Conservation (phyloP, 2,888 invertebrate species). For the Tinea pellionella region DNA sequence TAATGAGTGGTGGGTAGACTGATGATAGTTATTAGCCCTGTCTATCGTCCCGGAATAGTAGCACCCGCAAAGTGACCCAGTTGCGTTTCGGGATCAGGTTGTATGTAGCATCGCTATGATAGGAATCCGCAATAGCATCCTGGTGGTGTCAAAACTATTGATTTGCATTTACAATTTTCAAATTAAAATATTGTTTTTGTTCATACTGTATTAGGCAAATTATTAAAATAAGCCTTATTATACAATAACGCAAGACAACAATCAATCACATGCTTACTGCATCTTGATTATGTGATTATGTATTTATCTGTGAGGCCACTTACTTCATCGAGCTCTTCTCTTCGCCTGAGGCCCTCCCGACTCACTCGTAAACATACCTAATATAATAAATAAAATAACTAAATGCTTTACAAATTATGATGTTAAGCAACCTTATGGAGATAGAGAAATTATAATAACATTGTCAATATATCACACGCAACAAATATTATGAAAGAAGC, state of each 20-base stretch:
- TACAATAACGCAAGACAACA: conserved; percentile 17
- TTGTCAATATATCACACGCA: conserved; percentile 1
- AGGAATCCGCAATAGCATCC: too few relatives aligned
- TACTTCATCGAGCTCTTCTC: conserved; percentile 1
- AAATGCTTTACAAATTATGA: conserved; percentile 18
- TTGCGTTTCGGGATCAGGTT: too few relatives aligned
- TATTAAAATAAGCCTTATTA: conserved; percentile 1
- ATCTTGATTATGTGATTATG: conserved; percentile 54
- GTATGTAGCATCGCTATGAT: too few relatives aligned
- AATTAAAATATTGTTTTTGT: too few relatives aligned
- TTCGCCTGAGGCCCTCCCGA: conserved; percentile 4
- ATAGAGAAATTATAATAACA: neutral
- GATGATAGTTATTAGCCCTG: too few relatives aligned
- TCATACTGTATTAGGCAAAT: neutral
- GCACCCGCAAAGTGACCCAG: too few relatives aligned
- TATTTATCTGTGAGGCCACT: conserved; percentile 25
- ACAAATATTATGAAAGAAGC: neutral
- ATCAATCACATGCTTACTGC: conserved; percentile 28
- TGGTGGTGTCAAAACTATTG: too few relatives aligned
- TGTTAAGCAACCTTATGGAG: conserved; percentile 14
- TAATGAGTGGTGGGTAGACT: too few relatives aligned
- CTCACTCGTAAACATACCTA: conserved; percentile 5
- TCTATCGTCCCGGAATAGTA: too few relatives aligned
- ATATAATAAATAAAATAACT: conserved; percentile 14
- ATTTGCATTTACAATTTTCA: too few relatives aligned